Percentiles rank a stretch among this genome's conserved stretches.
Conservation (phyloP, 2,113 vertebrate genomes). For the Rhinichthys klamathensis region DNA sequence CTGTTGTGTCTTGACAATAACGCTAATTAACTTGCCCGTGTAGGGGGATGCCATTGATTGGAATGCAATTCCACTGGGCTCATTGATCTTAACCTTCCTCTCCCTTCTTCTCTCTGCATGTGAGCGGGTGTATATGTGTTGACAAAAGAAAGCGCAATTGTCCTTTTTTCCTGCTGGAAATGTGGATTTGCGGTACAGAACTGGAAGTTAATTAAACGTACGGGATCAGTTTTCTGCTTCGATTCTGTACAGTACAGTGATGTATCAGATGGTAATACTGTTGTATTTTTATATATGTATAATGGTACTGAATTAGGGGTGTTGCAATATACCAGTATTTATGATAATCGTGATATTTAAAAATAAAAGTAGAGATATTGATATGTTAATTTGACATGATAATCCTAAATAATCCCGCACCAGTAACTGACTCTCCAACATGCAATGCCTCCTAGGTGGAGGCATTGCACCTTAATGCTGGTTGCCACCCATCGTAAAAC, state of each 20-base stretch:
- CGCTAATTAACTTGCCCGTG: slow-evolving; percentile 59
- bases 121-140: slow-evolving; percentile 76
- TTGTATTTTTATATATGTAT: neutral
- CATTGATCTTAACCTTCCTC: slow-evolving; percentile 60
- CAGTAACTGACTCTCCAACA: neutral
- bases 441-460: neutral
- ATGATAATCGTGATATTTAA: neutral
- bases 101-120: slow-evolving; percentile 70
- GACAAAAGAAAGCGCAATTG: slow-evolving; percentile 77
- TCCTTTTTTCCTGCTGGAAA: slow-evolving; percentile 46
- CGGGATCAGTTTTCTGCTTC: slow-evolving; percentile 25
- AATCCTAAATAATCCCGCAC: neutral
- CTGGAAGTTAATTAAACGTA: slow-evolving; percentile 35
- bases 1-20: slow-evolving; percentile 52
- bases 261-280: neutral
- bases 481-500: neutral
- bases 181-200: slow-evolving; percentile 30
- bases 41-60: slow-evolving; percentile 60
- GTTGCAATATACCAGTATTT: neutral
- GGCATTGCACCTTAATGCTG: neutral
- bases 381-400: neutral
- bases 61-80: slow-evolving; percentile 62
- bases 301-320: neutral
- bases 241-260: slow-evolving; percentile 5
- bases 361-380: neutral